phyloP scores from a whole-genome alignment of 2,113 vertebrate species.

The Sterrhoptilus dennistouni region DNA sequence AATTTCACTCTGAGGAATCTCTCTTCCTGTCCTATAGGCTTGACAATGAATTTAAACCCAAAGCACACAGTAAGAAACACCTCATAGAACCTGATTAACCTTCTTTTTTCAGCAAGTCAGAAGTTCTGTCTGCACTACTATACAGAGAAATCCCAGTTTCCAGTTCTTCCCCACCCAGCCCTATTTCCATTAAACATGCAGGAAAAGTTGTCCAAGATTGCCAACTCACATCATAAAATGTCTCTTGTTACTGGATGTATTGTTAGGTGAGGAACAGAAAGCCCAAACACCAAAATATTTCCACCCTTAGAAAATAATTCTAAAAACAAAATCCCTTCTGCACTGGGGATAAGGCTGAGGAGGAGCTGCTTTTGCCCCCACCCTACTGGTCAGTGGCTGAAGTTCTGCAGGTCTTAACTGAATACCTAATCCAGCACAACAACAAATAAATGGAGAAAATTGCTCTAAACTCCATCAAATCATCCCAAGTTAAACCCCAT shows the following conservation, averaged over 20 bases:
- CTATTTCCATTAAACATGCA: not conserved
- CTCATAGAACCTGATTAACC: not conserved
- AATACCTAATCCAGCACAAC: not conserved
- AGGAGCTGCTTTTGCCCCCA: not conserved
- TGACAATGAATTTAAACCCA: not conserved
- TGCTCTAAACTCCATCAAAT: not conserved
- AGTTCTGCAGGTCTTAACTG: not conserved
- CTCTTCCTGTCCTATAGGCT: not conserved
- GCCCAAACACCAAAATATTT: not conserved
- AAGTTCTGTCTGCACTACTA: not conserved
- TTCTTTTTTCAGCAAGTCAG: not conserved
- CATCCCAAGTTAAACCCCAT: not conserved
- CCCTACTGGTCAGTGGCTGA: not conserved
- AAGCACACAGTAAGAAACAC: not conserved
- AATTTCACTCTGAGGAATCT: not conserved
- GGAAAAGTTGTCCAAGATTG: not conserved
- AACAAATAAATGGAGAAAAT: not conserved
- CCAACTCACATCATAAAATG: not conserved
- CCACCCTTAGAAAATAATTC: not conserved
- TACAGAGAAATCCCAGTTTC: not conserved
- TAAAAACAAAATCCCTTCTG: not conserved
- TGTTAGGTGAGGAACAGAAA: not conserved
- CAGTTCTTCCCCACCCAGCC: not conserved
- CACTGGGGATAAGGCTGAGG: not conserved
- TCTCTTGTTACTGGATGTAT: not conserved